Base-by-base conservation (phyloP, 2,797 vertebrate species). In the Merluccius polli region DNA sequence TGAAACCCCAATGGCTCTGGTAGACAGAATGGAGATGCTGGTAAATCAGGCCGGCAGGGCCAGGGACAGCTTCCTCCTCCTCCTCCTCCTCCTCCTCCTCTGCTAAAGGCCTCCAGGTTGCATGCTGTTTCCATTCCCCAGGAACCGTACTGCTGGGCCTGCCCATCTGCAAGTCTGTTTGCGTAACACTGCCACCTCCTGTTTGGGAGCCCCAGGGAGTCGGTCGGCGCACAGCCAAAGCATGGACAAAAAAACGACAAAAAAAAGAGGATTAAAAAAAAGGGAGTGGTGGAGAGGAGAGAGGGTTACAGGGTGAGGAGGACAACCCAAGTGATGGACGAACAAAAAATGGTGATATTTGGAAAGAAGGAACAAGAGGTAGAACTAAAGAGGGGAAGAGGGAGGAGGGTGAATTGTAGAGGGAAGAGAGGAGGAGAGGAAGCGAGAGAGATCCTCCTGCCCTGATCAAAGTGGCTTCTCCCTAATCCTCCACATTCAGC, bases 401-500 rank as follows among this genome's bases (percentile, higher is more conserved):
- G 79, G 75, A 71, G 76, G 77, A 77, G 81, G 86, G 68, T 75
- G 75, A 67, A 70, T 83, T 70, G 59, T 80, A 52, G 69, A 65
- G 73, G 75, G n/a, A n/a, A 78, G 83, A 80, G 73, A 77, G 81
- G 79, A 77, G 85, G 21, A 81, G 77, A 76, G 65, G 71, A 68
- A 77, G 72, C 70, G 83, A 88, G 80, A 87, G 86, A 83, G 84
- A 87, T 89, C 88, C 87, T 84, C 87, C 87, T 86, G 83, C 81
- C 85, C 83, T 92, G 93, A 94, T 94, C 93, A 94, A 94, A 94
- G 91, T 88, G 85, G 81, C 83, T 89, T 89, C 90, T 93, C 84
- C 86, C 89, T 94, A 94, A 94, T 93, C 93, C 92, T 92, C 88
- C 87, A 90, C 87, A 91, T 93, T 92, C 91, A 92, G 91, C 90